Evolutionary conservation across 2,797 vertebrate genomes (phyloP).

Genomic region (Coluber constrictor): DNA sequence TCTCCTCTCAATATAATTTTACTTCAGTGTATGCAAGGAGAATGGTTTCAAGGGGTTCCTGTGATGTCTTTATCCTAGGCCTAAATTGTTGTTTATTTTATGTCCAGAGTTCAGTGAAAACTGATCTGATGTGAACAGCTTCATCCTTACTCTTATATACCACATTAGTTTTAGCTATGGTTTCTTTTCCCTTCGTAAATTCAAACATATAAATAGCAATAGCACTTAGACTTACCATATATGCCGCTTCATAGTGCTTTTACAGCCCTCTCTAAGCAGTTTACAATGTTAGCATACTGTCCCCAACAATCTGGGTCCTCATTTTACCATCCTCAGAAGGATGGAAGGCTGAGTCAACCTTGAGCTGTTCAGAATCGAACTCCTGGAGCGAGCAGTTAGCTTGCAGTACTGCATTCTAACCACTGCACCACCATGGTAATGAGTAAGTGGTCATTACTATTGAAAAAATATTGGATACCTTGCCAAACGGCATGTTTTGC

Average conservation of each 20-base stretch:
- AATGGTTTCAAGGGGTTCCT: neutral
- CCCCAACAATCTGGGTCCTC: neutral
- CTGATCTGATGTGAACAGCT: conserved; percentile 2
- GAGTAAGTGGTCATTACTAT: neutral
- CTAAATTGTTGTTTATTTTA: conserved; percentile 26
- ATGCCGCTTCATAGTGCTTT: no score
- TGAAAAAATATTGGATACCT: neutral
- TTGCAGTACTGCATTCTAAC: neutral
- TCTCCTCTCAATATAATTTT: neutral
- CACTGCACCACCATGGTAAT: neutral
- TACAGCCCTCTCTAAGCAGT: no score
- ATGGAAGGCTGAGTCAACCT: neutral
- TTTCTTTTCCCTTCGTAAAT: neutral
- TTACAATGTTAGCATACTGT: no score
- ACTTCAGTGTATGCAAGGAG: neutral
- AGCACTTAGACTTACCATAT: no score
- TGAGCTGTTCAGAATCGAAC: neutral
- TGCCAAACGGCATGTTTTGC: neutral
- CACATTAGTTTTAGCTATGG: neutral
- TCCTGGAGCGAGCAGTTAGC: neutral
- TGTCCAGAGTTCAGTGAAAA: conserved; percentile 39
- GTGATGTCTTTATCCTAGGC: conserved; percentile 28
- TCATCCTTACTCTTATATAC: conserved; percentile 32
- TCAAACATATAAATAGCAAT: neutral
- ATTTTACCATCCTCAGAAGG: neutral